Base-by-base conservation (phyloP, 2,113 vertebrate species). In the Baryphthengus martii region DNA sequence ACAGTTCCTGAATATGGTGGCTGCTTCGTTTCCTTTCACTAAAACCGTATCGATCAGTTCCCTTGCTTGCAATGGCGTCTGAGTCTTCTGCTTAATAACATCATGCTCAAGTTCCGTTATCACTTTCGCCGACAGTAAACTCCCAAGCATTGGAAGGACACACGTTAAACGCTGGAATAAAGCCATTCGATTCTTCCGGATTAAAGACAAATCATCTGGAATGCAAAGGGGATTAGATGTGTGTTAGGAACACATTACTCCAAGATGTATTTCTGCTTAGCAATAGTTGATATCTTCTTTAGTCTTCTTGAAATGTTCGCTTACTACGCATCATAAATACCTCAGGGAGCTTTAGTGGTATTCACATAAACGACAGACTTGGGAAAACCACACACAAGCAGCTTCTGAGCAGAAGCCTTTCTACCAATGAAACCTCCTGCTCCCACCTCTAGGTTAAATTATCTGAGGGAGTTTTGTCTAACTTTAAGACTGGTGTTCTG, bases 21-120 rank as follows among this genome's bases (percentile, higher is more conserved):
- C 99, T 28, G 99, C 99, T 65, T 98, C 98, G 25, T 99, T 99
- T 95, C 99, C 99, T 97, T 99, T 99, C 59, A 98, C 98, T 96
- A 99, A 97, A 80, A 99, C 70, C 10, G 98, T 98, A 86, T 99
- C 99, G 37, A 99, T 99, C 71, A 99, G 96, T 80, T 98, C 98
- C 92, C 98, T 99, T 7, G 99, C 99, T 96, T 99, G 99, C 96
- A 99, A 95, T 80, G 98, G 97, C 16, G 98, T 97, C 28, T 99
- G 98, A 15, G 98, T 98, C 98, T 99, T 99, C 67, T 98, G 98
- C 89, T 99, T 98, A 81, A 99, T 99, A 61, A 98, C 96, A 49
- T 99, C 98, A 67, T 98, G 98, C 75, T 99, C 99, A 47, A 98
- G 97, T 44, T 98, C 97, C 13, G 97, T 98, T 71, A 99, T 98